phyloP scores from a whole-genome alignment of 2,113 vertebrate species.

The Sinocyclocheilus anshuiensis region DNA sequence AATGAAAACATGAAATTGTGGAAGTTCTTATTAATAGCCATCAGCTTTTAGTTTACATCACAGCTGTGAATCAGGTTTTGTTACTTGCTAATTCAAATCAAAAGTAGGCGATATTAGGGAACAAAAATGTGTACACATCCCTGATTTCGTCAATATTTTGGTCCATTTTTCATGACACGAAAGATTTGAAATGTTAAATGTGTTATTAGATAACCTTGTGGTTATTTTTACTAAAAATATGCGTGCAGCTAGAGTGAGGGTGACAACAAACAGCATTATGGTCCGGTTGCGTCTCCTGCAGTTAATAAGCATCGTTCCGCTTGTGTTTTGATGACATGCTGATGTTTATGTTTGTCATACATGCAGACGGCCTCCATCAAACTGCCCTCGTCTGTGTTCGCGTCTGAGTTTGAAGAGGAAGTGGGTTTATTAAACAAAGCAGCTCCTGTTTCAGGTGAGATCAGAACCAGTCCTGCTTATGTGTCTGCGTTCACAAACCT shows the following conservation, averaged over 20 bases:
- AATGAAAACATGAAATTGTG: background rate
- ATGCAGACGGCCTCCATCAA: conserved; percentile 82
- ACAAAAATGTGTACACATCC: background rate
- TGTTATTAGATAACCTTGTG: background rate
- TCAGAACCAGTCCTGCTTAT: background rate
- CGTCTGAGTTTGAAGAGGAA: conserved; percentile 95
- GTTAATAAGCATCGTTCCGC: too few relatives aligned
- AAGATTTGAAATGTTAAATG: background rate
- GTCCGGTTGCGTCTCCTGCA: background rate
- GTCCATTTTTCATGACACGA: background rate
- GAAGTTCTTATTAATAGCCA: background rate
- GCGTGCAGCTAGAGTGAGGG: background rate
- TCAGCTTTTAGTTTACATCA: background rate
- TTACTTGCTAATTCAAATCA: background rate
- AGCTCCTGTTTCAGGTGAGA: conserved; percentile 91
- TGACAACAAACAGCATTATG: background rate
- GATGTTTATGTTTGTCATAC: conserved; percentile 7
- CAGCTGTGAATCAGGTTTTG: background rate
- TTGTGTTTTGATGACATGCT: background rate
- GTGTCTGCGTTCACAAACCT: background rate
- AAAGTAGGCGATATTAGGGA: background rate
- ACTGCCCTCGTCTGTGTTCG: conserved; percentile 95
- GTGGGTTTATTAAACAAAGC: conserved; percentile 97
- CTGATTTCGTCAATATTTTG: background rate
- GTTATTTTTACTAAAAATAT: background rate